phyloP scores from a whole-genome alignment of 1,140 invertebrate species.

The Stenopsyche tienmushanensis region DNA sequence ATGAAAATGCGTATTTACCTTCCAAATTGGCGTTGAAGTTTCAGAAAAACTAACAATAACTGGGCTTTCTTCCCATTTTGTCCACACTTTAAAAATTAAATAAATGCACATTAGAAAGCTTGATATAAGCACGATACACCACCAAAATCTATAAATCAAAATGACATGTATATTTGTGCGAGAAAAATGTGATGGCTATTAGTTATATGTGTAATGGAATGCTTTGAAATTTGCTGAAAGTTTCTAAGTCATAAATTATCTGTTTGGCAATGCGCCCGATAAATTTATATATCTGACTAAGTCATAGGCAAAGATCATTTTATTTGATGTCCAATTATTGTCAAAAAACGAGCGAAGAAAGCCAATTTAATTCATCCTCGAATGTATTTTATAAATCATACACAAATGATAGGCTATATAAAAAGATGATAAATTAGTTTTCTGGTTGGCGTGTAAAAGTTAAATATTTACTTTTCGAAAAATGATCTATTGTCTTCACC shows the following conservation, averaged over 20 bases:
- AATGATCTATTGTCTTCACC: slow-evolving; percentile 47
- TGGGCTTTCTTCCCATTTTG: slow-evolving; percentile 63
- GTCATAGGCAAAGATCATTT: no score
- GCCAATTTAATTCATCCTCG: no score
- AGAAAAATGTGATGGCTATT: no score
- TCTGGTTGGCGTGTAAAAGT: neutral
- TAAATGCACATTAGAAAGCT: slow-evolving; percentile 49
- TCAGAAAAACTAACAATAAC: slow-evolving; percentile 66
- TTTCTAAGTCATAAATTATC: no score
- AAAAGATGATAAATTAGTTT: neutral
- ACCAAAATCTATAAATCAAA: slow-evolving; percentile 19
- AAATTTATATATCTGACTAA: no score
- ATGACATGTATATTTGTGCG: no score
- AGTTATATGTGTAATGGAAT: no score
- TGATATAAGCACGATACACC: slow-evolving; percentile 31
- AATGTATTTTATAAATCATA: no score
- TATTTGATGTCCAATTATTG: no score
- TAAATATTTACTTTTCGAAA: slow-evolving; percentile 43
- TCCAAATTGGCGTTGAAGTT: slow-evolving; percentile 61
- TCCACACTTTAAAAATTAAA: slow-evolving; percentile 60
- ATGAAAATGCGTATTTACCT: slow-evolving; percentile 43
- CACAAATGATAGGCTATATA: neutral
- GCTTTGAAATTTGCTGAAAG: no score
- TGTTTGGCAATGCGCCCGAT: no score
- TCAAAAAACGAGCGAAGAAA: no score